Conservation (phyloP, 2,113 vertebrate genomes). For the Phalacrocorax brasilianus region DNA sequence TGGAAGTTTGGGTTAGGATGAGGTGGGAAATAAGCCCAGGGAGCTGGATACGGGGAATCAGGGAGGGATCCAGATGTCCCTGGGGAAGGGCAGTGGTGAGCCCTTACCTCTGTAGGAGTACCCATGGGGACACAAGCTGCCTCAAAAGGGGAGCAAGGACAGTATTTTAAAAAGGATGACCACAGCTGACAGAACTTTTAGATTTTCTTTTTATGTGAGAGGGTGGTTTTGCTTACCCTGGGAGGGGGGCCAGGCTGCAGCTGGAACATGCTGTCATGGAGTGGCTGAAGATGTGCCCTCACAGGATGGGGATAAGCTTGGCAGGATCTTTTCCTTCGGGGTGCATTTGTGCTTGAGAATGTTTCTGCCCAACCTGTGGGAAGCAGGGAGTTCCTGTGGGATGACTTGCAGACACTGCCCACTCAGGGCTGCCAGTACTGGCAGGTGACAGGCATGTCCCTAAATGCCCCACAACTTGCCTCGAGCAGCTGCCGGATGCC, state of each 20-base stretch:
- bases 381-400: neutral
- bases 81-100: neutral
- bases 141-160: accelerated
- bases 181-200: neutral
- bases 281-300: neutral
- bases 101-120: accelerated
- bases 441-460: neutral
- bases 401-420: accelerated
- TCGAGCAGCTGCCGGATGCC: accelerated
- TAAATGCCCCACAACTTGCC: neutral
- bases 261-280: neutral
- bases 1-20: neutral
- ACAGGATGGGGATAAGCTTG: neutral
- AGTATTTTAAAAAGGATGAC: neutral
- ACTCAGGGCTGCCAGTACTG: neutral
- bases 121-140: neutral
- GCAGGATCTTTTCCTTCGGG: neutral
- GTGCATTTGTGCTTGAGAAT: neutral
- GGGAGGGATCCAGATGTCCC: neutral
- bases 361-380: slow-evolving; percentile 11
- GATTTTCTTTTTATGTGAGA: neutral
- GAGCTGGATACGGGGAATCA: accelerated
- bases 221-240: neutral
- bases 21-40: neutral
- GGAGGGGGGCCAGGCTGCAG: neutral